These are phyloP conservation scores for Mantis religiosa DNA, from an alignment of 2,888 invertebrate genomes.

Conservation along the genomic window DNA sequence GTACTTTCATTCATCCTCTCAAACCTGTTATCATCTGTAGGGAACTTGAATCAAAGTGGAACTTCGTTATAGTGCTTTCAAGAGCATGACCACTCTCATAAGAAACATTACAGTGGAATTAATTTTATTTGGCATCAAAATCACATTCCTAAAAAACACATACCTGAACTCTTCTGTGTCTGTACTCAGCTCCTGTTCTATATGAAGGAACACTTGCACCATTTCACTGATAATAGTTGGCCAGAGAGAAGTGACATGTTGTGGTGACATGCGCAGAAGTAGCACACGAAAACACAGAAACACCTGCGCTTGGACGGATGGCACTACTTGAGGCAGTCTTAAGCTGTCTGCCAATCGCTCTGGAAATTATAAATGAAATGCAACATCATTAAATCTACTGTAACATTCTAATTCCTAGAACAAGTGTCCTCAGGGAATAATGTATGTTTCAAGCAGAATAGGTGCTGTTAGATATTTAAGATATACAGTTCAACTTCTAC, in stretches of 20 bases:
- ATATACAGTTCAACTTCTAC: too few species aligned
- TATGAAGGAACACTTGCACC: slow-evolving; percentile 80
- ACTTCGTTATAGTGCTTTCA: too few species aligned
- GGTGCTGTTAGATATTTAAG: too few species aligned
- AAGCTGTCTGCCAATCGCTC: slow-evolving; percentile 83
- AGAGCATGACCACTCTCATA: too few species aligned
- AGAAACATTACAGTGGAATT: too few species aligned
- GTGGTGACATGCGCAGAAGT: slow-evolving; percentile 75
- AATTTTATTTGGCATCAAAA: neutral
- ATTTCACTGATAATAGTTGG: slow-evolving; percentile 88
- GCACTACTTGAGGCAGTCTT: slow-evolving; percentile 65
- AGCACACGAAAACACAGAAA: slow-evolving; percentile 85
- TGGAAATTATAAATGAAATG: slow-evolving; percentile 41
- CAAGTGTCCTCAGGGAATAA: too few species aligned
- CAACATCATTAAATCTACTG: neutral
- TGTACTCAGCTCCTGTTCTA: slow-evolving; percentile 76
- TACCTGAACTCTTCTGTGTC: slow-evolving; percentile 75
- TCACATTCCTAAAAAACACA: slow-evolving; percentile 30
- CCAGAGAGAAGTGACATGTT: slow-evolving; percentile 84
- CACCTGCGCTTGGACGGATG: slow-evolving; percentile 77
- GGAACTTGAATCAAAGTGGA: too few species aligned
- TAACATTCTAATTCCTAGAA: too few species aligned
- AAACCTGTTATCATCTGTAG: too few species aligned
- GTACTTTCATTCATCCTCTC: too few species aligned
- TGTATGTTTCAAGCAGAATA: too few species aligned